A percentile compares a stretch with the other conserved stretches of the same genome.
These are phyloP conservation scores for Mactromeris polynyma DNA, from an alignment of 2,888 invertebrate species.

Conservation along the genomic window DNA sequence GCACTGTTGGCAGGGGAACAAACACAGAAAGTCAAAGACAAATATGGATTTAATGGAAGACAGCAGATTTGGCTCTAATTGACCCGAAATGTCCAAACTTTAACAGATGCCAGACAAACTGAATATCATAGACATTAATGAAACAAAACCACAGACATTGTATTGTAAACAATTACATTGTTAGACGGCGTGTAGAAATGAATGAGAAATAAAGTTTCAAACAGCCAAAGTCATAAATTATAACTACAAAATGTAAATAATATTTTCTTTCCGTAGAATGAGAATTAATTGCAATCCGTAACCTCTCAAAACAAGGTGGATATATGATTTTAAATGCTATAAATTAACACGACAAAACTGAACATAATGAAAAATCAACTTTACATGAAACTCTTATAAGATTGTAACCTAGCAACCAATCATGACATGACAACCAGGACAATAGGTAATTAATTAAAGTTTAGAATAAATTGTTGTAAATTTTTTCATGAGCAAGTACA, in stretches of 20 bases:
- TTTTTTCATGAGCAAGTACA: conserved; percentile 48
- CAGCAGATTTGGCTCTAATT: background rate
- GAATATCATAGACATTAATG: background rate
- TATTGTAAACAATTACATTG: background rate
- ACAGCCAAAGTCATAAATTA: background rate
- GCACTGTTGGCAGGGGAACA: background rate
- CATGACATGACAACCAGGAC: background rate
- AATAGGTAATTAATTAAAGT: background rate
- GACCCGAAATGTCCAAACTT: background rate
- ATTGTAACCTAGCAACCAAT: background rate
- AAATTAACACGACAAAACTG: background rate
- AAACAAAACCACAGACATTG: background rate
- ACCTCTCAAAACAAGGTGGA: background rate
- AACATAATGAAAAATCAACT: background rate
- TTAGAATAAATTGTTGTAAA: background rate
- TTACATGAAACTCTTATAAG: background rate
- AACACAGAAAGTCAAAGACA: background rate
- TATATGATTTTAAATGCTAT: background rate
- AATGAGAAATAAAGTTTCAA: background rate
- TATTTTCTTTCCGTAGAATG: background rate
- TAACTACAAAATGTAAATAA: background rate
- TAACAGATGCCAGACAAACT: background rate
- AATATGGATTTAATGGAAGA: background rate
- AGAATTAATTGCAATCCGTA: background rate
- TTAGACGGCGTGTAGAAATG: background rate